These are phyloP conservation scores for Bos javanicus DNA, from an alignment of 2,113 vertebrate genomes.

Conservation along the genomic window DNA sequence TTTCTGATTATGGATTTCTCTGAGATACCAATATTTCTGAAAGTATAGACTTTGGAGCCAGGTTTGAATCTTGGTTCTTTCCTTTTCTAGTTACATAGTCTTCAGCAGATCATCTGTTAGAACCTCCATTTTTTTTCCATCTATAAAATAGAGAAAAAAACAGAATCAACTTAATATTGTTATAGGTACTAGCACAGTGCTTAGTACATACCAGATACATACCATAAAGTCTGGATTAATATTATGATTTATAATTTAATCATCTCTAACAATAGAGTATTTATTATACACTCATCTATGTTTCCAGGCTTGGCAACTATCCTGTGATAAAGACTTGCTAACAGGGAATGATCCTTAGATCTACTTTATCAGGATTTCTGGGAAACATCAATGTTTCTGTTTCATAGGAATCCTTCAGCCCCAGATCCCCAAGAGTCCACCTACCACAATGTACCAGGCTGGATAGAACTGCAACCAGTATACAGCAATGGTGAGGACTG, in stretches of 20 bases:
- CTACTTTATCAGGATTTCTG: neutral
- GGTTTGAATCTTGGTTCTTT: neutral
- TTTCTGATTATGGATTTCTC: neutral
- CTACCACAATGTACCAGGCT: conserved; percentile 39
- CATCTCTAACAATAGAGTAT: neutral
- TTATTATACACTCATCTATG: neutral
- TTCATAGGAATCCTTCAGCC: neutral
- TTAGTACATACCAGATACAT: neutral
- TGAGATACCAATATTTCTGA: neutral
- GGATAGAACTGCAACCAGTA: conserved; percentile 51
- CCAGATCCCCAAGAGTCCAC: neutral
- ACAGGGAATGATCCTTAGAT: neutral
- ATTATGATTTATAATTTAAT: neutral
- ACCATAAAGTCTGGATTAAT: neutral
- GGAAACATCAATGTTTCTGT: neutral
- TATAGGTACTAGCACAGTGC: neutral
- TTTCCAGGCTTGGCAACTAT: neutral
- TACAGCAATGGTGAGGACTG: conserved; percentile 52
- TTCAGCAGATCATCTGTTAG: neutral
- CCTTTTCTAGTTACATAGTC: neutral
- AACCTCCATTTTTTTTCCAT: neutral
- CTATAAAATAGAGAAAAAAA: neutral
- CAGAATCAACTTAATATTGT: neutral
- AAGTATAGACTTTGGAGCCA: neutral
- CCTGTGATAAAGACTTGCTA: neutral